Evolutionary conservation across 2,888 invertebrate species (phyloP).

Genomic region (Incurvaria masculella): DNA sequence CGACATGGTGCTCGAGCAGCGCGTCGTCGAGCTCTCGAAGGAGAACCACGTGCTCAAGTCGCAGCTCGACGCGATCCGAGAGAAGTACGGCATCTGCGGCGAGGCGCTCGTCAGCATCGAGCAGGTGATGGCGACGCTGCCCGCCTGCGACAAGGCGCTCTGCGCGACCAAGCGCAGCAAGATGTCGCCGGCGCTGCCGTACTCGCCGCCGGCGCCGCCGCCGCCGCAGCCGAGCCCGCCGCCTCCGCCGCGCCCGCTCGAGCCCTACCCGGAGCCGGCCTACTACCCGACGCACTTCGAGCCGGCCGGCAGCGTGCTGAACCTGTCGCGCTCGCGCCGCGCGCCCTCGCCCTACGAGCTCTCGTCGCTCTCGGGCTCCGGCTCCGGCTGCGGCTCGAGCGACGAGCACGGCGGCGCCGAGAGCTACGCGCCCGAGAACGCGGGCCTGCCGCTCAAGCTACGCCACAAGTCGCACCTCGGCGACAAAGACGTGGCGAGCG

Average conservation of each 20-base stretch:
- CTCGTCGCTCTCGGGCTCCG: constrained; percentile 67
- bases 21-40: constrained; percentile 90
- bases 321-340: constrained; percentile 63
- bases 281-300: constrained; percentile 58
- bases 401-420: constrained; percentile 46
- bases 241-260: constrained; percentile 49
- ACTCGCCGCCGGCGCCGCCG: constrained; percentile 56
- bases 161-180: constrained; percentile 74
- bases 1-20: constrained; percentile 93
- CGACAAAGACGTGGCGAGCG: constrained; percentile 85
- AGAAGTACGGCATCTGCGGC: constrained; percentile 88
- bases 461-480: constrained; percentile 89
- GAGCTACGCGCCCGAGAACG: constrained; percentile 62
- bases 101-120: constrained; percentile 85
- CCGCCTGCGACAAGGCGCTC: constrained; percentile 80
- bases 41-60: constrained; percentile 94
- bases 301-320: constrained; percentile 65
- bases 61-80: constrained; percentile 88
- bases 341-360: constrained; percentile 78
- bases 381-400: constrained; percentile 57
- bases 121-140: constrained; percentile 82
- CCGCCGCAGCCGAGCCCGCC: constrained; percentile 50
- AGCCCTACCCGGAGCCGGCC: constrained; percentile 46
- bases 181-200: constrained; percentile 42
- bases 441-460: constrained; percentile 83